These are phyloP conservation scores for Patagioenas fasciata DNA, from an alignment of 2,113 vertebrate genomes.

Conservation along the genomic window DNA sequence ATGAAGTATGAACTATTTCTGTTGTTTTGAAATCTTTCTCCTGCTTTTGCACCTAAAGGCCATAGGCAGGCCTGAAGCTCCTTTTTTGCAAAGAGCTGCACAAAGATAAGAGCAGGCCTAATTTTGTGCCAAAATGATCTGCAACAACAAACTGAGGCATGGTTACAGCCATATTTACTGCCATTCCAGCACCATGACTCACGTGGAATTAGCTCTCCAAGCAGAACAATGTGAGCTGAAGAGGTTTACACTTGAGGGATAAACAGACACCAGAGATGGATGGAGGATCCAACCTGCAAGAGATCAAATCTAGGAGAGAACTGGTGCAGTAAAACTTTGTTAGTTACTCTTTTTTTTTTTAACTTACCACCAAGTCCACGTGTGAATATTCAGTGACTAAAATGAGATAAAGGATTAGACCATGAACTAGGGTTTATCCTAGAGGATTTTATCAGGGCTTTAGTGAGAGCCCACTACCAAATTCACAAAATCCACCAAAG, in stretches of 20 bases:
- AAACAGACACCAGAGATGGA: conserved; percentile 38
- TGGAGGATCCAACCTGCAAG: neutral
- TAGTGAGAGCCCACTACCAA: neutral
- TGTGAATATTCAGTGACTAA: neutral
- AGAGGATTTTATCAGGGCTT: neutral
- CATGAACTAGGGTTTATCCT: neutral
- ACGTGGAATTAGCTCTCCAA: conserved; percentile 11
- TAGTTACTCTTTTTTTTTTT: neutral
- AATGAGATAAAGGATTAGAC: neutral
- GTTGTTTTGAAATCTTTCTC: neutral
- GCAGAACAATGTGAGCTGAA: conserved; percentile 1
- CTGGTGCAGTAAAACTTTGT: neutral
- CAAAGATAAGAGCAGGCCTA: neutral
- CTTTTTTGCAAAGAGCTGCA: neutral
- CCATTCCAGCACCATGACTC: conserved; percentile 59
- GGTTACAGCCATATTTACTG: conserved; percentile 53
- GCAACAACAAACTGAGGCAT: neutral
- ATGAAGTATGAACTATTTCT: neutral
- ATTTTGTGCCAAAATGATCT: conserved; percentile 37
- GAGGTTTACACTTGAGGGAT: conserved; percentile 40
- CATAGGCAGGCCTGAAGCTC: neutral
- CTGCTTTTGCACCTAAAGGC: neutral
- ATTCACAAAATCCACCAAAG: neutral
- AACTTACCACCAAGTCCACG: neutral
- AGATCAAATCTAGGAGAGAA: neutral